phyloP scores from a whole-genome alignment of 2,888 invertebrate genomes.

The Poecilus cupreus region DNA sequence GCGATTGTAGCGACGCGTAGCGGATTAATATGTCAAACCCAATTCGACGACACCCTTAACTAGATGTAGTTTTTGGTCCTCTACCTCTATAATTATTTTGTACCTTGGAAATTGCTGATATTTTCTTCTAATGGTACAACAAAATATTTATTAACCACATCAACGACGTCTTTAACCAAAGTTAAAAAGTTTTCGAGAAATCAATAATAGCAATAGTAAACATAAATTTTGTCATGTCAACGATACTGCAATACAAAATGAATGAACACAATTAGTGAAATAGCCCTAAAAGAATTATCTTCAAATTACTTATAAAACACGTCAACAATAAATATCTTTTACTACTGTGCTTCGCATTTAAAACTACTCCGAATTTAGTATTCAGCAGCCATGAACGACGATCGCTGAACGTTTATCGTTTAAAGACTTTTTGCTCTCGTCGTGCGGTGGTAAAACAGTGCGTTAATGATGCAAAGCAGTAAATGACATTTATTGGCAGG shows the following conservation, averaged over 20 bases:
- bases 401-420: neutral
- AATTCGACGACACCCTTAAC: too few species aligned
- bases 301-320: neutral
- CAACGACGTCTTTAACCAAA: too few species aligned
- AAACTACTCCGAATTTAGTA: neutral
- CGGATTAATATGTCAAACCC: too few species aligned
- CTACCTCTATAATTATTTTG: too few species aligned
- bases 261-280: neutral
- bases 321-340: slow-evolving; percentile 23
- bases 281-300: neutral
- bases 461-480: slow-evolving; percentile 13
- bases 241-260: neutral
- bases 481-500: slow-evolving; percentile 45
- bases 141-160: too few species aligned
- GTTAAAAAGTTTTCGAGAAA: too few species aligned
- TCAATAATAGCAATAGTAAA: too few species aligned
- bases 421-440: neutral
- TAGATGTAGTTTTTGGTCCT: too few species aligned
- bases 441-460: neutral
- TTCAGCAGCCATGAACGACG: neutral
- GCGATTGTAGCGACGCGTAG: too few species aligned
- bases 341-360: neutral
- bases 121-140: too few species aligned
- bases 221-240: too few species aligned
- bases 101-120: too few species aligned